A percentile compares a stretch with the other conserved stretches of the same genome.
phyloP scores from a whole-genome alignment of 2,888 invertebrate genomes.

The Tiliacea aurago region DNA sequence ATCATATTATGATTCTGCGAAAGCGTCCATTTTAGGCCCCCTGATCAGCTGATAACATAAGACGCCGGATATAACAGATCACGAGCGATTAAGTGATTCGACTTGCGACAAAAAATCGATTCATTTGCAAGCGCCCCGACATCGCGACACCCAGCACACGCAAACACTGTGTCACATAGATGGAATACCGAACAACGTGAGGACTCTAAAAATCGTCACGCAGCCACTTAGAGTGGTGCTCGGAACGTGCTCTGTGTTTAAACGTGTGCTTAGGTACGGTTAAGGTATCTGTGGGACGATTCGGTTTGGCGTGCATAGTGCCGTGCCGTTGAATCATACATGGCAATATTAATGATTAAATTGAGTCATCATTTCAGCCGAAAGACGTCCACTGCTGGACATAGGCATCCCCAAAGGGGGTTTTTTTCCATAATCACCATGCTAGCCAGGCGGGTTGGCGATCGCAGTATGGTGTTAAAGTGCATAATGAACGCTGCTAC shows the following conservation, averaged over 20 bases:
- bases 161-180: slow-evolving; percentile 60
- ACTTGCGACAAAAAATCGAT: slow-evolving; percentile 29
- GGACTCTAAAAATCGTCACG: slow-evolving; percentile 74
- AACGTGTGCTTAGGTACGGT: slow-evolving; percentile 47
- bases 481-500: too few relatives aligned
- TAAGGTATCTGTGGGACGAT: slow-evolving; percentile 42
- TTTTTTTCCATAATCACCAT: too few relatives aligned
- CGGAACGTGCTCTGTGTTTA: slow-evolving; percentile 69
- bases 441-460: too few relatives aligned
- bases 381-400: too few relatives aligned
- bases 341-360: slow-evolving; percentile 10
- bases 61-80: slow-evolving; percentile 45
- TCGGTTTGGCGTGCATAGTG: slow-evolving; percentile 36
- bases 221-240: slow-evolving; percentile 68
- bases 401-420: too few relatives aligned
- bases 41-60: slow-evolving; percentile 50
- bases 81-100: slow-evolving; percentile 37
- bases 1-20: too few relatives aligned
- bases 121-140: slow-evolving; percentile 31
- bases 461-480: too few relatives aligned
- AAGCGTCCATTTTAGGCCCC: too few relatives aligned
- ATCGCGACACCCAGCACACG: slow-evolving; percentile 18
- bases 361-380: too few relatives aligned
- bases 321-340: slow-evolving; percentile 4
- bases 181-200: slow-evolving; percentile 63